phyloP scores from a whole-genome alignment of 2,888 invertebrate genomes.

The Plemyria rubiginata region DNA sequence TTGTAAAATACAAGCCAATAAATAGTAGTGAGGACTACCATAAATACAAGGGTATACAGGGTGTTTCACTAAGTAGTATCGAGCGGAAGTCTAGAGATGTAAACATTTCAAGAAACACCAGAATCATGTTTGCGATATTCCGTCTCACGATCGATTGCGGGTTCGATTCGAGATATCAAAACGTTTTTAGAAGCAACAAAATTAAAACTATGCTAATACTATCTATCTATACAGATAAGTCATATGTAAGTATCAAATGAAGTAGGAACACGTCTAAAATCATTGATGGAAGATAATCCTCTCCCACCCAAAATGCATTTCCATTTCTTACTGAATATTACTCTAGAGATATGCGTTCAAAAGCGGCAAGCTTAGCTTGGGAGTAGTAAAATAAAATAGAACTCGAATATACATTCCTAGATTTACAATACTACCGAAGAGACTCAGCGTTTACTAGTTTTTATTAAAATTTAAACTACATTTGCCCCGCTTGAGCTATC shows the following conservation, averaged over 20 bases:
- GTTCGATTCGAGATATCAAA: too few species aligned
- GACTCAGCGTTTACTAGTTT: slow-evolving; percentile 21
- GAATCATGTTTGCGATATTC: neutral
- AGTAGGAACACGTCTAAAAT: neutral
- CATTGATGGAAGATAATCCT: neutral
- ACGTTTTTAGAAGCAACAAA: too few species aligned
- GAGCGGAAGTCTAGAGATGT: neutral
- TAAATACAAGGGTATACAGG: too few species aligned
- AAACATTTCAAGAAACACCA: neutral
- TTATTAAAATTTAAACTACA: slow-evolving; percentile 21
- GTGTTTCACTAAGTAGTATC: too few species aligned
- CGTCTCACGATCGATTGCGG: neutral
- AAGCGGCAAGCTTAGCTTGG: slow-evolving; percentile 7
- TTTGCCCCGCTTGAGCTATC: slow-evolving; percentile 4
- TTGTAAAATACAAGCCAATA: too few species aligned
- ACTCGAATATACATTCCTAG: slow-evolving; percentile 18
- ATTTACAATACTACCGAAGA: slow-evolving; percentile 20
- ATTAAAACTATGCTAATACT: too few species aligned
- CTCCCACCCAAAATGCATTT: slow-evolving; percentile 7
- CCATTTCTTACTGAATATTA: slow-evolving; percentile 4
- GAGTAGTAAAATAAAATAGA: slow-evolving; percentile 12
- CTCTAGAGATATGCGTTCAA: slow-evolving; percentile 1
- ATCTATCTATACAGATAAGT: neutral
- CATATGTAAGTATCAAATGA: neutral
- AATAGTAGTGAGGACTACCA: too few species aligned